Percentiles rank a stretch among this genome's conserved stretches.
Conservation (phyloP, 2,888 invertebrate species). For the Spilarctia lutea region DNA sequence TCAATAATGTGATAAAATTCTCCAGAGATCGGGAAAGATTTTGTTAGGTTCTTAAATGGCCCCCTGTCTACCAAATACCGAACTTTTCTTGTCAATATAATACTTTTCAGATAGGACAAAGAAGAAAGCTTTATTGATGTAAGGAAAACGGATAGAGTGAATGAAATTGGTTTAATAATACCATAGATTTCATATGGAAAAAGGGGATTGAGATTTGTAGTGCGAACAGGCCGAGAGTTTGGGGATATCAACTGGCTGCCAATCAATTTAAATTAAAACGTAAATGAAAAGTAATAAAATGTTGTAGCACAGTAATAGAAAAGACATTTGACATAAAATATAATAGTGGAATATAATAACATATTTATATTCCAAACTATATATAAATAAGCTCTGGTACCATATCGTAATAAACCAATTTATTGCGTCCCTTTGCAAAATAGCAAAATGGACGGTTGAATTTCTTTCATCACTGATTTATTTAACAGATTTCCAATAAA, state of each 20-base stretch:
- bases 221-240: background rate
- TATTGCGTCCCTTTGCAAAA: background rate
- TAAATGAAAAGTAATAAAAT: background rate
- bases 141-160: background rate
- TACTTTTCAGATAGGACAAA: too few species aligned
- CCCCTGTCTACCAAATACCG: background rate
- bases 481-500: slow-evolving; percentile 5
- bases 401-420: background rate
- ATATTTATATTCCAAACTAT: slow-evolving; percentile 9
- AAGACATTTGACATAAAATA: background rate
- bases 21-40: too few species aligned
- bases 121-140: background rate
- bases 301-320: background rate
- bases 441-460: background rate
- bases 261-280: background rate
- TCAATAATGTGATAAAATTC: too few species aligned
- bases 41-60: background rate
- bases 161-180: background rate
- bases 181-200: background rate
- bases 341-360: slow-evolving; percentile 27
- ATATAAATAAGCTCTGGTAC: background rate
- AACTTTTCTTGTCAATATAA: background rate
- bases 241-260: background rate
- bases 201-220: background rate
- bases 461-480: slow-evolving; percentile 1